These are phyloP conservation scores for Pachyseris speciosa DNA, from an alignment of 64 coral and sea anemone genomes.

Conservation along the genomic window DNA sequence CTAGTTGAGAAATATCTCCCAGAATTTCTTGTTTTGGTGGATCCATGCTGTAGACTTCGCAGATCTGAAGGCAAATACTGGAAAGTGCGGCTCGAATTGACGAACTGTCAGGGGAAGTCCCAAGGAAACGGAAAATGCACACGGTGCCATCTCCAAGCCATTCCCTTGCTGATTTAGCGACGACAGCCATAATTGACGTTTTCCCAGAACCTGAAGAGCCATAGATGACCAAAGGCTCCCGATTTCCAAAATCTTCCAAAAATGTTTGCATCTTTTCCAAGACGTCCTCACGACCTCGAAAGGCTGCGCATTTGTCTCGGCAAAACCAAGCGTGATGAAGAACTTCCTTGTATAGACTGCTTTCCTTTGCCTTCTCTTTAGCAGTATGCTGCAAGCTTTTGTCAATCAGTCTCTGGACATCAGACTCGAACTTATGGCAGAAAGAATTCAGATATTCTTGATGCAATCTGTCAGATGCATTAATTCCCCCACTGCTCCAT, in stretches of 20 bases:
- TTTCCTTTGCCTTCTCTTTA: conserved; percentile 50
- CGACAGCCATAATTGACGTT: conserved; percentile 85
- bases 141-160: conserved; percentile 83
- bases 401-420: conserved; percentile 72
- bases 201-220: conserved; percentile 87
- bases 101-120: conserved; percentile 84
- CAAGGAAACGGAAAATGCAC: conserved; percentile 84
- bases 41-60: conserved; percentile 70
- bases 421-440: conserved; percentile 77
- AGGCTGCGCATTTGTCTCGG: conserved; percentile 77
- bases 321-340: conserved; percentile 91
- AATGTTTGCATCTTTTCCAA: conserved; percentile 47
- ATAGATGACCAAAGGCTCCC: conserved; percentile 68
- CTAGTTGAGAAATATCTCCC: conserved; percentile 81
- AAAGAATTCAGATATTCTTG: conserved; percentile 69
- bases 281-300: conserved; percentile 78
- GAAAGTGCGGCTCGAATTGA: conserved; percentile 65
- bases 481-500: conserved; percentile 84
- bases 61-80: conserved; percentile 78
- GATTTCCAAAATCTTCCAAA: conserved; percentile 17
- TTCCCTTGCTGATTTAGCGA: conserved; percentile 55
- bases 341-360: conserved; percentile 74
- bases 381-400: conserved; percentile 57
- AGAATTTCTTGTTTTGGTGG: conserved; percentile 58
- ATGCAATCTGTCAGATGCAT: conserved; percentile 73